These are phyloP conservation scores for Brachionus sp. DNA, from an alignment of 1,140 invertebrate genomes.

Conservation along the genomic window DNA sequence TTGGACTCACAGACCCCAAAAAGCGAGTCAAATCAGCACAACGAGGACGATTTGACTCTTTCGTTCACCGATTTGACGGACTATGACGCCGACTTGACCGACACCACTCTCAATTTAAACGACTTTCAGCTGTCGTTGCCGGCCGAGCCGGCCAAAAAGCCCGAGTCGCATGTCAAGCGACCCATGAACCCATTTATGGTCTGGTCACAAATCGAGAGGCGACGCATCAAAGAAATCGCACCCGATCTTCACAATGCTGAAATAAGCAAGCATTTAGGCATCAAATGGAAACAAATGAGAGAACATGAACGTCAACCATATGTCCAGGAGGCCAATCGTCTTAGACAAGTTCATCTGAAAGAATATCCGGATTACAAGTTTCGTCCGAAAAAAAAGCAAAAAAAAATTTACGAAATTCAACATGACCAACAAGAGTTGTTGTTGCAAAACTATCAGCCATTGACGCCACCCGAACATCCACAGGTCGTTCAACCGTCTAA, in stretches of 20 bases:
- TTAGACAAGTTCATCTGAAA: conserved; percentile 78
- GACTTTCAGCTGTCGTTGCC: neutral
- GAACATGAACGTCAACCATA: conserved; percentile 83
- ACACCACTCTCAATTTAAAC: neutral
- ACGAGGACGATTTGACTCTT: neutral
- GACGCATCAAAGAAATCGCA: neutral
- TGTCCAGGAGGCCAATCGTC: conserved; percentile 80
- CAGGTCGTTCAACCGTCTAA: neutral
- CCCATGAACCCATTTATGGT: conserved; percentile 90
- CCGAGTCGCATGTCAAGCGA: conserved; percentile 71
- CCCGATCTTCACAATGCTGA: conserved; percentile 27
- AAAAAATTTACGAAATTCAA: conserved; percentile 46
- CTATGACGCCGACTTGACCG: conserved; percentile 1
- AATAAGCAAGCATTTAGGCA: conserved; percentile 27
- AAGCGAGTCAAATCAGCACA: neutral
- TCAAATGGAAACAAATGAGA: conserved; percentile 54
- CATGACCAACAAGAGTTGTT: neutral
- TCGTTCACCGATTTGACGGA: conserved; percentile 13
- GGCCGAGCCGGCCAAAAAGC: neutral
- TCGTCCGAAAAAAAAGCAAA: conserved; percentile 70
- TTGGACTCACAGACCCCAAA: neutral
- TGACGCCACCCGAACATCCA: neutral
- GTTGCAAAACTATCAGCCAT: neutral
- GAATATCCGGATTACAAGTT: conserved; percentile 89
- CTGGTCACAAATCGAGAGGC: conserved; percentile 51